Evolutionary conservation across 1,140 invertebrate species (phyloP), one percentile per base, ranked within the genome.

Genomic region (Bombus cullumanus): DNA sequence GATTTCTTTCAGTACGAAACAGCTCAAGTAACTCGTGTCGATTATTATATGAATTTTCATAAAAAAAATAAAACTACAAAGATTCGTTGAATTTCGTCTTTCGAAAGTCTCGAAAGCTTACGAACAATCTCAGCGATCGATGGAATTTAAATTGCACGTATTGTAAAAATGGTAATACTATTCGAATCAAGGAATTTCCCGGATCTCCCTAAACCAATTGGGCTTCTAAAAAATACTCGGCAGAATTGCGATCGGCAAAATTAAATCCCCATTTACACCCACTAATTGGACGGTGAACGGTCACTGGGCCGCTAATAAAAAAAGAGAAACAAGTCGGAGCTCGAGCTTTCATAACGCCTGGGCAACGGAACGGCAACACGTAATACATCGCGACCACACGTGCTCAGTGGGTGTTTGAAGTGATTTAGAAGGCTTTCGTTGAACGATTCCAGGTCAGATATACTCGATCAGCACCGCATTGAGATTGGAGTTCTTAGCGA

Each of bases 381-480:
- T 62, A 5, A 28, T 62, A 82, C 73, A 47, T 43, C 47, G 53
- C 74, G 78, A 79, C 18, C 9, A 47, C 22, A n/a, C 39, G 28
- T 47, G 47, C 34, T 75, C 41, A 72, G 53, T 81, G 77, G 76
- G 57, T 82, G 6, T 85, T 64, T 43, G 53, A 81, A 83, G 57
- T 89, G 57, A 83, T 82, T 86, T 86, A 88, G 84, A 66, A 86
- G 47, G 86, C 80, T 92, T 88, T 92, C 83, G 91, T 93, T 83
- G 90, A 91, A 85, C 86, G 85, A 92, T 95, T 95, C 47, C 96
- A 97, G 96, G 96, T 96, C 96, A 97, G 95, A 93, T 96, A 91
- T 96, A 96, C 94, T 96, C 96, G 91, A 95, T 94, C 86, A 90
- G 91, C 89, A 92, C 87, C 53, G 69, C 66, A 84, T 81, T 87